Evolutionary conservation across 2,113 vertebrate genomes (phyloP).

Genomic region (Calidris pugnax): DNA sequence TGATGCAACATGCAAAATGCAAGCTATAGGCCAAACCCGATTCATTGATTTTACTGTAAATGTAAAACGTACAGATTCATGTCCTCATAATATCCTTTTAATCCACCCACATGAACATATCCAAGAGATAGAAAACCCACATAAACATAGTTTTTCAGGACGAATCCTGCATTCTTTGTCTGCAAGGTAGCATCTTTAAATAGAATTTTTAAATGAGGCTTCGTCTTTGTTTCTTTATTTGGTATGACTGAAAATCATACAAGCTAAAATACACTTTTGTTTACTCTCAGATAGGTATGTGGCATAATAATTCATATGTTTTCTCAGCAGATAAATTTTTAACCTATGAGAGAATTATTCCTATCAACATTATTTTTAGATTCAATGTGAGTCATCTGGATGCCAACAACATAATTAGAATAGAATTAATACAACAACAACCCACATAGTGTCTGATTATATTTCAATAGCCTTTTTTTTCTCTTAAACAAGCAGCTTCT

Average conservation of each 20-base stretch:
- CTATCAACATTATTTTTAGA: not conserved
- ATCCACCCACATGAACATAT: not conserved
- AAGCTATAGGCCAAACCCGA: not conserved
- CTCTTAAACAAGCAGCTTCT: slow-evolving; percentile 9
- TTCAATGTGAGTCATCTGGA: not conserved
- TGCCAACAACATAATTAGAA: slow-evolving; percentile 40
- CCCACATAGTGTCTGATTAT: slow-evolving; percentile 12
- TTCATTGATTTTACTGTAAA: not conserved
- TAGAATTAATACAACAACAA: slow-evolving; percentile 42
- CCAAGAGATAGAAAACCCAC: not conserved
- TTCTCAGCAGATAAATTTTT: not conserved
- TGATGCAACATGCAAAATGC: not conserved
- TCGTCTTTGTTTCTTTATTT: not conserved
- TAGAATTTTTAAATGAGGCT: not conserved
- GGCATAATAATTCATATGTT: not conserved
- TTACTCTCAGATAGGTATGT: not conserved
- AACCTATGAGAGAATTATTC: not conserved
- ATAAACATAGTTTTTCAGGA: not conserved
- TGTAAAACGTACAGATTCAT: not conserved
- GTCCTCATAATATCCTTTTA: not conserved
- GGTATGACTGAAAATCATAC: not conserved
- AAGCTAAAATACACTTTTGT: not conserved
- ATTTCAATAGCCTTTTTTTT: slow-evolving; percentile 4
- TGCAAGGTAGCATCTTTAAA: not conserved
- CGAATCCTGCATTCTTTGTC: not conserved